These are phyloP conservation scores for Thrips palmi DNA, from an alignment of 1,140 invertebrate species.

Conservation along the genomic window DNA sequence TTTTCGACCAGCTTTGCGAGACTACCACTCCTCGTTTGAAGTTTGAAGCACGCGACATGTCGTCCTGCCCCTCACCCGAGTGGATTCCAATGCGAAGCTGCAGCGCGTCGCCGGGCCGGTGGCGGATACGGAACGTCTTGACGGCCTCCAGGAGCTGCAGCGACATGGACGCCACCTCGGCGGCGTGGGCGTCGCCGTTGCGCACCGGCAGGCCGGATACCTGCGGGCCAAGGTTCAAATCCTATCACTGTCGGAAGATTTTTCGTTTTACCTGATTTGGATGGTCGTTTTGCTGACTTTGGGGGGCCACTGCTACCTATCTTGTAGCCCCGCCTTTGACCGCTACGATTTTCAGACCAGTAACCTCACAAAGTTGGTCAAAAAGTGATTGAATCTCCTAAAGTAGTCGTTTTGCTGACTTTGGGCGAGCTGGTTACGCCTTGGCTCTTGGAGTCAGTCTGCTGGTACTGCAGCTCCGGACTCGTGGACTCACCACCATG, in stretches of 20 bases:
- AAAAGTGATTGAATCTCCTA: background rate
- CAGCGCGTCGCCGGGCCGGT: constrained; percentile 65
- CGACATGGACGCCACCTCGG: constrained; percentile 86
- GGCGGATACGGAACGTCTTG: constrained; percentile 68
- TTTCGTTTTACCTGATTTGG: background rate
- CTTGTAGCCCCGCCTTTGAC: background rate
- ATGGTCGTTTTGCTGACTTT: background rate
- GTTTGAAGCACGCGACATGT: background rate
- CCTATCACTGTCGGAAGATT: background rate
- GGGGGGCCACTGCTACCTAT: background rate
- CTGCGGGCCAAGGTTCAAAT: constrained; percentile 21
- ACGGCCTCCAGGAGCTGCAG: constrained; percentile 65
- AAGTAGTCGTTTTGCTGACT: background rate
- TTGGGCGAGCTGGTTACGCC: background rate
- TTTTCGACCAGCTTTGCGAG: background rate
- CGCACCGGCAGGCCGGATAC: constrained; percentile 67
- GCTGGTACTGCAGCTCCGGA: background rate
- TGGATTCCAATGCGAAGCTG: constrained; percentile 83
- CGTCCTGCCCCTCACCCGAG: constrained; percentile 37
- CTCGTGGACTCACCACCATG: constrained; percentile 56
- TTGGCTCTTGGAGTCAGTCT: background rate
- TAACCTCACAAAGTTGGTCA: background rate
- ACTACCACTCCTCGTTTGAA: background rate
- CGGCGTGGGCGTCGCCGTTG: constrained; percentile 65
- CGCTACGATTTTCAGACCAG: background rate